phyloP scores from a whole-genome alignment of 2,797 vertebrate genomes.

The Phyllotis vaccarum region DNA sequence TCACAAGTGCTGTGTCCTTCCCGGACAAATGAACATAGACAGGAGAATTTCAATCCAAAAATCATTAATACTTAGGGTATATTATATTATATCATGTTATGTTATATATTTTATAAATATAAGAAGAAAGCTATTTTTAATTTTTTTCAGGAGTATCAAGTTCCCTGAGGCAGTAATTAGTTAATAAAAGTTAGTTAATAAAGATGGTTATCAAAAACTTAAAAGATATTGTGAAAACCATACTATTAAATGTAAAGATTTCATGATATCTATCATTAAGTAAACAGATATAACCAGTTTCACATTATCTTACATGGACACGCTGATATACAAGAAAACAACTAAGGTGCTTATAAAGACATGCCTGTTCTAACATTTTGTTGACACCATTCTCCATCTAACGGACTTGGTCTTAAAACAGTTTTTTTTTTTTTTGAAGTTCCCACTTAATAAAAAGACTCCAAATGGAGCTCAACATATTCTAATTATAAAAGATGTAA shows the following conservation, averaged over 20 bases:
- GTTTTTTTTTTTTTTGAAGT: neutral
- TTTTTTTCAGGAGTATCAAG: neutral
- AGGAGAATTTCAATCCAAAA: slow-evolving; percentile 14
- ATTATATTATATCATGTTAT: neutral
- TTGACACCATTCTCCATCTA: neutral
- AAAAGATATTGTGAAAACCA: neutral
- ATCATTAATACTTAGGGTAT: neutral
- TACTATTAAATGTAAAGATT: slow-evolving; percentile 1
- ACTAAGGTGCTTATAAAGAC: neutral
- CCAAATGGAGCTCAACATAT: neutral
- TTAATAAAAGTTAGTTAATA: neutral
- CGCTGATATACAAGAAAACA: neutral
- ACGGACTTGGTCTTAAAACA: neutral
- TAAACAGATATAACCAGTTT: slow-evolving; percentile 33
- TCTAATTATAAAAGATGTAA: slow-evolving; percentile 41
- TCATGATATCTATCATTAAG: neutral
- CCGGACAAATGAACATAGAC: neutral
- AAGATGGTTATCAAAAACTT: slow-evolving; percentile 40
- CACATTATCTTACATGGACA: neutral
- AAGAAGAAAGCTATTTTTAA: slow-evolving; percentile 15
- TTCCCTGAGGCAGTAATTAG: neutral
- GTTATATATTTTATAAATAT: neutral
- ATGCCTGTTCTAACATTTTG: slow-evolving; percentile 44
- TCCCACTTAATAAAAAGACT: neutral
- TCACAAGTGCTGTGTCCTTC: neutral